Conservation (phyloP, 2,797 vertebrate genomes). For the Scolopax rusticola region DNA sequence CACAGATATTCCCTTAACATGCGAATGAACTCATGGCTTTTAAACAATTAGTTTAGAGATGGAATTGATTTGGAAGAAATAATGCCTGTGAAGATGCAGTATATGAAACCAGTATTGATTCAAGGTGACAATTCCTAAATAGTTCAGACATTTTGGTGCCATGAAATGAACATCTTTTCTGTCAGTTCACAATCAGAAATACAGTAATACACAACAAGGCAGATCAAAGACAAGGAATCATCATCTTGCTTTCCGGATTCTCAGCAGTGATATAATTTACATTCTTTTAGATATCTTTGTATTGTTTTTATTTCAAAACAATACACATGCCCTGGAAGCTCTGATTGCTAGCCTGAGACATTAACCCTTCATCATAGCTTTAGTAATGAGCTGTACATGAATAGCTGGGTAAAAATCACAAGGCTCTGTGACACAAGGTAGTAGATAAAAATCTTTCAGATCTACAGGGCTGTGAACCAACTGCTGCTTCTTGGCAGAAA, state of each 20-base stretch:
- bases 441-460: not conserved
- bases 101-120: constrained; percentile 83
- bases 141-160: constrained; percentile 88
- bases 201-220: constrained; percentile 35
- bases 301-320: constrained; percentile 7
- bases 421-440: not conserved
- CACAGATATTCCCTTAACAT: constrained; percentile 70
- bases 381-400: not conserved
- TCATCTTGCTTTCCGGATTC: constrained; percentile 55
- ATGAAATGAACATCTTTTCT: constrained; percentile 80
- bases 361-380: not conserved
- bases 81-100: constrained; percentile 69
- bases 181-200: constrained; percentile 81
- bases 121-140: constrained; percentile 79
- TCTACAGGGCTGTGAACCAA: not conserved
- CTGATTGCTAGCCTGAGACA: not conserved
- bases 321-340: not conserved
- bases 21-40: constrained; percentile 76
- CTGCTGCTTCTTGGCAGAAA: not conserved
- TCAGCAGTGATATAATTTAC: constrained; percentile 25
- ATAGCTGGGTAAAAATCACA: not conserved
- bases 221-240: constrained; percentile 65
- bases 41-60: constrained; percentile 81
- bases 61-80: constrained; percentile 82
- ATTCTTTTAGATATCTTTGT: constrained; percentile 17